Evolutionary conservation across 2,888 invertebrate species (phyloP).

Genomic region (Dynastes tityus): DNA sequence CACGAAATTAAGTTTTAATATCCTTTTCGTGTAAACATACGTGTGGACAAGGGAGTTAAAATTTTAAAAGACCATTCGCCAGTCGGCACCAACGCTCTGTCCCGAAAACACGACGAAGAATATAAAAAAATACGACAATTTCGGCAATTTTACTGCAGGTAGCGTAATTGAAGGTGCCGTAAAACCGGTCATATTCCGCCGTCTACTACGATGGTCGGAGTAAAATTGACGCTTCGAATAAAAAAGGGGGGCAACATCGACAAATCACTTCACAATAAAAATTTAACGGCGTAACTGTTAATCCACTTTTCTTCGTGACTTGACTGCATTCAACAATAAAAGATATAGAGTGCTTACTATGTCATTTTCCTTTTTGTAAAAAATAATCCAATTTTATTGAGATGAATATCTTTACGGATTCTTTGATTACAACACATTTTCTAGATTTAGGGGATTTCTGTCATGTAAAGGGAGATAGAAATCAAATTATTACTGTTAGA

Average conservation of each 20-base stretch:
- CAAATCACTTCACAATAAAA: slow-evolving; percentile 27
- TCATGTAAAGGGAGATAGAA: too few relatives aligned
- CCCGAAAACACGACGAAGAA: background rate
- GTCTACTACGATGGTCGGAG: background rate
- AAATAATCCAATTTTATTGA: too few relatives aligned
- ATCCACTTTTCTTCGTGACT: slow-evolving; percentile 11
- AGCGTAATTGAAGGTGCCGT: slow-evolving; percentile 26
- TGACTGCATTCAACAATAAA: slow-evolving; percentile 3
- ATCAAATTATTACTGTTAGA: too few relatives aligned
- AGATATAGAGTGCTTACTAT: too few relatives aligned
- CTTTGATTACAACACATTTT: too few relatives aligned
- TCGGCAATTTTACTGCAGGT: slow-evolving; percentile 21
- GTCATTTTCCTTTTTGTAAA: too few relatives aligned
- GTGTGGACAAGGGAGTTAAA: slow-evolving; percentile 16
- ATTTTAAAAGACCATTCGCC: slow-evolving; percentile 17
- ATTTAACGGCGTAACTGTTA: slow-evolving; percentile 15
- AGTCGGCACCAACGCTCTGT: background rate
- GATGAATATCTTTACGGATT: too few relatives aligned
- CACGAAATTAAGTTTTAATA: slow-evolving; percentile 26
- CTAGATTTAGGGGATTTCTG: too few relatives aligned
- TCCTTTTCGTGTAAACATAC: slow-evolving; percentile 15
- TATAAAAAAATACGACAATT: slow-evolving; percentile 35
- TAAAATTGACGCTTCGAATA: background rate
- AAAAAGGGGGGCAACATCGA: background rate
- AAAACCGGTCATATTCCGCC: slow-evolving; percentile 21